Evolutionary conservation across 92 coral and sea anemone genomes (phyloP).

Genomic region (Bergia puertoricense): DNA sequence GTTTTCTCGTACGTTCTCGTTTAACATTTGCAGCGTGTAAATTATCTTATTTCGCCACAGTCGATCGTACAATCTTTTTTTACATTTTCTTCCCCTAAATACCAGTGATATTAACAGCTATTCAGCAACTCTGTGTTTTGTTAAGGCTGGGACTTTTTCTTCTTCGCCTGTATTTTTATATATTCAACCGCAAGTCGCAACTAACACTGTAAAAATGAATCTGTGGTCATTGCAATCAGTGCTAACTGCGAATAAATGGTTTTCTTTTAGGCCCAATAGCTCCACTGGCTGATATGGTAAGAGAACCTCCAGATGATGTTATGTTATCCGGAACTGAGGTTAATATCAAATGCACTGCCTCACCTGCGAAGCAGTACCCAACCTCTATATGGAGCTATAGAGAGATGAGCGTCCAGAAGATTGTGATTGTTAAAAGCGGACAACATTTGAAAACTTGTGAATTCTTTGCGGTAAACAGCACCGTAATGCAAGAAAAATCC

Average conservation of each 20-base stretch:
- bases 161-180: too few species aligned
- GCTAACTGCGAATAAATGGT: background rate
- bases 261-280: slow-evolving; percentile 26
- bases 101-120: too few species aligned
- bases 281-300: slow-evolving; percentile 10
- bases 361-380: slow-evolving; percentile 4
- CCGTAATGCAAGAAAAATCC: background rate
- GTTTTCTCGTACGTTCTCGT: too few species aligned
- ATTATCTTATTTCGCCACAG: too few species aligned
- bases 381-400: slow-evolving; percentile 19
- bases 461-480: background rate
- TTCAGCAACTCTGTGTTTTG: too few species aligned
- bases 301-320: background rate
- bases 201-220: too few species aligned
- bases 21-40: too few species aligned
- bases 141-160: too few species aligned
- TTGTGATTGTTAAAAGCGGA: background rate
- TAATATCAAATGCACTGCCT: slow-evolving; percentile 32
- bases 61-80: too few species aligned
- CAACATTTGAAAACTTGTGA: background rate
- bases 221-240: too few species aligned
- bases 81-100: too few species aligned
- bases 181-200: too few species aligned
- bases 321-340: slow-evolving; percentile 28
- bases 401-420: background rate